phyloP scores from a whole-genome alignment of 2,888 invertebrate genomes.

The Euphydryas editha region DNA sequence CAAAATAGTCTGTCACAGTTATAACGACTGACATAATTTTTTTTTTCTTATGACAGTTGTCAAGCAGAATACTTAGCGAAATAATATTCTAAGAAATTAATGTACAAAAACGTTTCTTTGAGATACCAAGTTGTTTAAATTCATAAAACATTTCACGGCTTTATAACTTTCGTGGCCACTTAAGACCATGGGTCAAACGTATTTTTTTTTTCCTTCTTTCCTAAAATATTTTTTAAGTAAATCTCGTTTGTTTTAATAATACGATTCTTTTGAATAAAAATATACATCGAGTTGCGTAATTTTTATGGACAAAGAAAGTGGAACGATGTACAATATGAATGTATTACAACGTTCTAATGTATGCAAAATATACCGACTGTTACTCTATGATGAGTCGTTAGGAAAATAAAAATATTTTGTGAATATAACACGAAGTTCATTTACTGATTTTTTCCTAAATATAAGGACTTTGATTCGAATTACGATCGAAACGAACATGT shows the following conservation, averaged over 20 bases:
- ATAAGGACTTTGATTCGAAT: neutral
- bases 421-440: neutral
- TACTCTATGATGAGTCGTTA: neutral
- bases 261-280: constrained; percentile 31
- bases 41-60: neutral
- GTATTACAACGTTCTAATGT: constrained; percentile 26
- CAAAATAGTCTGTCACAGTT: neutral
- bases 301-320: constrained; percentile 38
- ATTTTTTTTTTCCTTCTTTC: constrained; percentile 13
- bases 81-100: neutral
- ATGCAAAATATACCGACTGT: constrained; percentile 9
- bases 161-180: constrained; percentile 29
- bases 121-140: constrained; percentile 14
- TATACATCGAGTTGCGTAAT: constrained; percentile 27
- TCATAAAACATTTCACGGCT: constrained; percentile 27
- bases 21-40: neutral
- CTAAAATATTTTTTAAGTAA: constrained; percentile 27
- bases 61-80: neutral
- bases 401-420: neutral
- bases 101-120: neutral
- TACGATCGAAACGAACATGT: neutral
- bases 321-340: constrained; percentile 32
- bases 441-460: neutral
- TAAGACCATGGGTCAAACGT: constrained; percentile 25
- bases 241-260: constrained; percentile 32